phyloP scores from a whole-genome alignment of 2,113 vertebrate genomes.

The Phylloscopus trochilus region DNA sequence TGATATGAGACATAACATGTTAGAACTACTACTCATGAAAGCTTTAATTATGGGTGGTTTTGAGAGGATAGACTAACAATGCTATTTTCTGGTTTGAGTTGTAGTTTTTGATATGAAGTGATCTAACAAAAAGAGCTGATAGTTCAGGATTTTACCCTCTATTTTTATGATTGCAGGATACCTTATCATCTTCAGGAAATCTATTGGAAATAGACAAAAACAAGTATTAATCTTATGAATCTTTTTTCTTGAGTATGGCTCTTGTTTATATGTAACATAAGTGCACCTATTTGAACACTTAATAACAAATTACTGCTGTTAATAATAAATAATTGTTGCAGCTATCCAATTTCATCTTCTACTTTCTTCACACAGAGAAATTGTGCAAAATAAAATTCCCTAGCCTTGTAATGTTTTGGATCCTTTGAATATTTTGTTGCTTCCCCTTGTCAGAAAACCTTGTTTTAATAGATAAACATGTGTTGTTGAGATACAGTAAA shows the following conservation, averaged over 20 bases:
- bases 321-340: neutral
- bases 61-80: neutral
- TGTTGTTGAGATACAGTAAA: neutral
- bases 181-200: neutral
- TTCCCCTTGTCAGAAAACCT: neutral
- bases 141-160: neutral
- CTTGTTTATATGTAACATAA: neutral
- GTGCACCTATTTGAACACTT: neutral
- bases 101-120: neutral
- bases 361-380: neutral
- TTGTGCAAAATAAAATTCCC: neutral
- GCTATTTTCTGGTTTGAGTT: neutral
- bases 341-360: neutral
- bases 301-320: neutral
- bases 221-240: neutral
- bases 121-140: neutral
- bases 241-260: neutral
- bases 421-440: neutral
- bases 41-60: neutral
- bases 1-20: rapidly evolving
- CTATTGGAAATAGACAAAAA: neutral
- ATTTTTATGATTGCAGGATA: neutral
- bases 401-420: neutral
- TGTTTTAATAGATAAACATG: neutral
- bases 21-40: neutral